A percentile compares a stretch with the other conserved stretches of the same genome.
These are phyloP conservation scores for Lycopodina hypogea DNA, from an alignment of 37 sponge, comb jelly and placozoan genomes.

Conservation along the genomic window DNA sequence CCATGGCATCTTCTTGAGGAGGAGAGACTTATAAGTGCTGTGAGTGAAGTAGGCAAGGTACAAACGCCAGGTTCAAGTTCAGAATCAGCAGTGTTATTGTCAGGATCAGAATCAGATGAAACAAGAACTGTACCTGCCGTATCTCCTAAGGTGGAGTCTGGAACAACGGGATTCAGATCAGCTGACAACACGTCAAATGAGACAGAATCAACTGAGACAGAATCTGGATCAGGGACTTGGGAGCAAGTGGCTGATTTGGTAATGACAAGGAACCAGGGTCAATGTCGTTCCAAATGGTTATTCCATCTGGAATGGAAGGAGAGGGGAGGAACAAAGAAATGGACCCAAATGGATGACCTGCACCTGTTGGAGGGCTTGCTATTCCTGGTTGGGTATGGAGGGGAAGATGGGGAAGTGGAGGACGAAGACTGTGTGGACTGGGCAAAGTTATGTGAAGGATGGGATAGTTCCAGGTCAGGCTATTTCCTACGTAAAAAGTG, in stretches of 20 bases:
- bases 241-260: slow-evolving; percentile 26
- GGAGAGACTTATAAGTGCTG: no score
- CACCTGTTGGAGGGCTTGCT: not conserved
- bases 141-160: no score
- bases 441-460: slow-evolving; percentile 7
- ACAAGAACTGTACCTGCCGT: no score
- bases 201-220: no score
- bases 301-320: not conserved
- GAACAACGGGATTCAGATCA: no score
- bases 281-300: slow-evolving; percentile 49
- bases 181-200: no score
- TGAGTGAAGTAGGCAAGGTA: no score
- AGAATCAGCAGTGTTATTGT: no score
- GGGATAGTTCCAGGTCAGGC: slow-evolving; percentile 8
- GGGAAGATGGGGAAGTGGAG: not conserved
- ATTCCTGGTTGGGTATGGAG: not conserved
- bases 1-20: no score
- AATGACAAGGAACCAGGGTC: slow-evolving; percentile 17
- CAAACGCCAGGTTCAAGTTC: no score
- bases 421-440: slow-evolving; percentile 45
- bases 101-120: no score
- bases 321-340: no score
- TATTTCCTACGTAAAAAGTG: slow-evolving; percentile 17
- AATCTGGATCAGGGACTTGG: slow-evolving; percentile 45
- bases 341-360: not conserved